Conservation (phyloP, 2,113 vertebrate species). For the Nothobranchius furzeri region DNA sequence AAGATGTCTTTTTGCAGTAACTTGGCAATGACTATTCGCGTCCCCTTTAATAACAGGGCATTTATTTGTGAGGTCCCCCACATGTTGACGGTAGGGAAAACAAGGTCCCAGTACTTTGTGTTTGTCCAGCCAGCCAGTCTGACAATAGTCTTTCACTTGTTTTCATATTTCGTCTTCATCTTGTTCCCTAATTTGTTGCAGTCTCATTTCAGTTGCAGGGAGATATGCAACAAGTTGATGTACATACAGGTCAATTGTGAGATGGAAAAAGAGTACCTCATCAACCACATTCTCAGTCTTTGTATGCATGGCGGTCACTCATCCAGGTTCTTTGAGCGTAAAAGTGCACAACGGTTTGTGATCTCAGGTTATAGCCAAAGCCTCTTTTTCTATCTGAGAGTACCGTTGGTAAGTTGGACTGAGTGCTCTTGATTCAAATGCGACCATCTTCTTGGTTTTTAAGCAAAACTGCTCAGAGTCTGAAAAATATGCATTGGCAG, state of each 20-base stretch:
- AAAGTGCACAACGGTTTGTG: background rate
- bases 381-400: background rate
- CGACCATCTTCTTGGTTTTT: background rate
- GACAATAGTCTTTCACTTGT: background rate
- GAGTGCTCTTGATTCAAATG: background rate
- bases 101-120: background rate
- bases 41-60: no score
- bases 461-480: background rate
- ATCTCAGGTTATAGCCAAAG: background rate
- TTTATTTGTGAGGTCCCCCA: no score
- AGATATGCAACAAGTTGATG: no score
- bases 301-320: background rate
- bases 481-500: background rate
- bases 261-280: background rate
- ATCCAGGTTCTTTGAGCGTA: background rate
- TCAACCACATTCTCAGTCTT: background rate
- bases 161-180: background rate
- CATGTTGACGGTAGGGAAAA: background rate
- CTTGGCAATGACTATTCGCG: no score
- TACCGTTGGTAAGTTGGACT: background rate
- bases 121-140: background rate
- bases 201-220: no score
- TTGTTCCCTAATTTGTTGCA: background rate
- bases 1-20: no score
- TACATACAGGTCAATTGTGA: background rate